Evolutionary conservation across 2,888 invertebrate species (phyloP).

Genomic region (Norana najaformis): DNA sequence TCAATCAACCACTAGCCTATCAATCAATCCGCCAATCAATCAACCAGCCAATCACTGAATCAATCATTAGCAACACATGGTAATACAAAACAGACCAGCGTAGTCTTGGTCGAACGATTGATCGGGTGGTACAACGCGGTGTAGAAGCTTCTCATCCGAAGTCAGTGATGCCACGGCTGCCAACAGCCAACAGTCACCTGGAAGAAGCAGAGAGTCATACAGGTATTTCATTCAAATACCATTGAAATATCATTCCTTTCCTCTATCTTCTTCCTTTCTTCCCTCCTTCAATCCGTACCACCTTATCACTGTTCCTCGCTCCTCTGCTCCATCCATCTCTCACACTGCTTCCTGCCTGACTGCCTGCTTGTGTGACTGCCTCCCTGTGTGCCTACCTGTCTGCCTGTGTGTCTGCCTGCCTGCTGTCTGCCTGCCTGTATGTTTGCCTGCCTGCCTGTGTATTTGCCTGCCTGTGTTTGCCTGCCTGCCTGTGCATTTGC

Average conservation of each 20-base stretch:
- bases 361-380: neutral
- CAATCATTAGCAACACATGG: neutral
- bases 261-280: too few relatives aligned
- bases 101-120: constrained; percentile 73
- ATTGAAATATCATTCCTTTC: too few relatives aligned
- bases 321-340: too few relatives aligned
- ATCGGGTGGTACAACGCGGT: constrained; percentile 91
- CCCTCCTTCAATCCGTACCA: too few relatives aligned
- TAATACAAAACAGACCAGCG: constrained; percentile 37
- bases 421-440: too few relatives aligned
- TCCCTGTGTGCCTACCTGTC: too few relatives aligned
- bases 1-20: neutral
- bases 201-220: neutral
- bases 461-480: neutral
- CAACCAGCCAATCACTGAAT: neutral
- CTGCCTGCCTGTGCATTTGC: neutral
- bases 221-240: too few relatives aligned
- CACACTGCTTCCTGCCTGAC: neutral
- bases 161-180: constrained; percentile 87
- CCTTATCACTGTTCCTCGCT: too few relatives aligned
- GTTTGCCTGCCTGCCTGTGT: too few relatives aligned
- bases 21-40: neutral
- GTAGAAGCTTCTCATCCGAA: constrained; percentile 80
- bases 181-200: constrained; percentile 82
- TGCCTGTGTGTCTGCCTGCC: too few relatives aligned